Percentiles rank a stretch among this genome's conserved stretches.
Evolutionary conservation across 2,797 vertebrate genomes (phyloP).

Genomic region (Tamandua tetradactyla): DNA sequence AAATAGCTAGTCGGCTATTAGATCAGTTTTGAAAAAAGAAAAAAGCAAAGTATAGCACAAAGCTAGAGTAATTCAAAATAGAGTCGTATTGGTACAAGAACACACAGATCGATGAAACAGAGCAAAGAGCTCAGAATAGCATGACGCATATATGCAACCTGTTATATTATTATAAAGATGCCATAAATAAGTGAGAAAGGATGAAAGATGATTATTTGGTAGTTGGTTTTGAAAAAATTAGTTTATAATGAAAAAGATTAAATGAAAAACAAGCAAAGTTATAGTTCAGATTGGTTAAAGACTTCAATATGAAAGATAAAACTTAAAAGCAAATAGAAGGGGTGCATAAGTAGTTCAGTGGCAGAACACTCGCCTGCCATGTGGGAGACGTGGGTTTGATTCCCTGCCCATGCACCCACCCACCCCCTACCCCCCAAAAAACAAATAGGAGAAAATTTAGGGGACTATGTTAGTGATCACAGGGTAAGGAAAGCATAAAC

Average conservation of each 20-base stretch:
- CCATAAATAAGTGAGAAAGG: not conserved
- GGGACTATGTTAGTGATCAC: not conserved
- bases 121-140: not conserved
- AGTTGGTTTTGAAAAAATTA: not conserved
- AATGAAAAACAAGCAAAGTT: not conserved
- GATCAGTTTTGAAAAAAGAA: not conserved
- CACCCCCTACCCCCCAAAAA: too few relatives aligned
- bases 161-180: not conserved
- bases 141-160: not conserved
- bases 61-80: not conserved
- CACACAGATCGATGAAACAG: not conserved
- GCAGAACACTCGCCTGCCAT: too few relatives aligned
- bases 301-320: not conserved
- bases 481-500: not conserved
- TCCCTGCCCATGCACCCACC: too few relatives aligned
- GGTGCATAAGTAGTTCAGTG: too few relatives aligned
- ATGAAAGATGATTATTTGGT: not conserved
- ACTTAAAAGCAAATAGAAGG: not conserved
- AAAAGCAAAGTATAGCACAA: not conserved
- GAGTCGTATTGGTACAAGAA: not conserved
- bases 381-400: too few relatives aligned
- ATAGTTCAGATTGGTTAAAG: constrained; percentile 30
- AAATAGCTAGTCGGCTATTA: not conserved
- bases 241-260: not conserved
- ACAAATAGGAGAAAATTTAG: not conserved